phyloP scores from a whole-genome alignment of 2,113 vertebrate species.

The Rattus rattus region DNA sequence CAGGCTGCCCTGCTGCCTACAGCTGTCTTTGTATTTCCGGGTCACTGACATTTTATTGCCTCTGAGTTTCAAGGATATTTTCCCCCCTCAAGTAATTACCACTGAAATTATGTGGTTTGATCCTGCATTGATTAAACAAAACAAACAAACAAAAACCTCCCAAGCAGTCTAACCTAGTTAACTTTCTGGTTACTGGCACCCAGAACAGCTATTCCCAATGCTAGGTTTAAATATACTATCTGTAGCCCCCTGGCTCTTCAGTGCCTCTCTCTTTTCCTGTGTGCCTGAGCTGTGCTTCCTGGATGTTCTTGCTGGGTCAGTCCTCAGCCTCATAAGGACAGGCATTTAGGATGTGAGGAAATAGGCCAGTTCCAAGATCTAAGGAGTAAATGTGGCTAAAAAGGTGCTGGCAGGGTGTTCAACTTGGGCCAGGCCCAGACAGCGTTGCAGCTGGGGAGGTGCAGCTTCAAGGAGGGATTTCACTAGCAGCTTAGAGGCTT shows the following conservation, averaged over 20 bases:
- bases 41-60: constrained; percentile 61
- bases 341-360: not conserved
- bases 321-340: not conserved
- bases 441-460: not conserved
- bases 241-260: not conserved
- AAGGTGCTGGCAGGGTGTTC: not conserved
- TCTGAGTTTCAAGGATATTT: constrained; percentile 54
- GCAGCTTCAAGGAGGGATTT: not conserved
- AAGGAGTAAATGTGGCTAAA: rapidly evolving
- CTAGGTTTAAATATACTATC: not conserved
- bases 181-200: constrained; percentile 32
- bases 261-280: not conserved
- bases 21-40: constrained; percentile 62
- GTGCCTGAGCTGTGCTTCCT: not conserved
- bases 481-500: not conserved
- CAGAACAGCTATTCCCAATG: not conserved
- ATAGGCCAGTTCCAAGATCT: not conserved
- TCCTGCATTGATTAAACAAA: constrained; percentile 58
- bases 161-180: constrained; percentile 26
- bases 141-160: constrained; percentile 15
- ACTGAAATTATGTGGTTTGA: constrained; percentile 70
- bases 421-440: not conserved
- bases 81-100: constrained; percentile 60
- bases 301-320: not conserved
- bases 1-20: constrained; percentile 8